Conservation (phyloP, 2,113 vertebrate genomes). For the Narcine bancroftii region DNA sequence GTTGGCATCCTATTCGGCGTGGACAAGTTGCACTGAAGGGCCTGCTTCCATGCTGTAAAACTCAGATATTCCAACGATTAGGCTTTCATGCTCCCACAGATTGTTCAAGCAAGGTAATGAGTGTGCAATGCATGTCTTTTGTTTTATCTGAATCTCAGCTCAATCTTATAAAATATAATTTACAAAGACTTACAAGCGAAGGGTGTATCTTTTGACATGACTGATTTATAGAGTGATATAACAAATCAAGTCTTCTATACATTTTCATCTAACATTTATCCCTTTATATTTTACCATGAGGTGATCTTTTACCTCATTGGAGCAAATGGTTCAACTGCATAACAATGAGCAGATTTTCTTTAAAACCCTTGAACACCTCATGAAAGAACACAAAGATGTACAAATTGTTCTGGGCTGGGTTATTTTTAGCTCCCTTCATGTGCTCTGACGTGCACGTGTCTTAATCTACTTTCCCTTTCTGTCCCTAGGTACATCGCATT, state of each 20-base stretch:
- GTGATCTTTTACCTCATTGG: neutral
- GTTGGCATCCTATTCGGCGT: too few relatives aligned
- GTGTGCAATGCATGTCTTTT: neutral
- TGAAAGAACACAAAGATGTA: neutral
- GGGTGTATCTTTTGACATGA: neutral
- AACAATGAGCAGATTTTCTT: neutral
- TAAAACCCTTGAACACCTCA: neutral
- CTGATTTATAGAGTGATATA: neutral
- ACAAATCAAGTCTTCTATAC: neutral
- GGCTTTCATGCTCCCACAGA: too few relatives aligned
- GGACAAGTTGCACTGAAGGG: too few relatives aligned
- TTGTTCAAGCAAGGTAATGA: neutral
- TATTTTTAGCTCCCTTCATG: slow-evolving; percentile 16
- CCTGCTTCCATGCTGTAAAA: too few relatives aligned
- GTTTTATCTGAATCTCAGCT: neutral
- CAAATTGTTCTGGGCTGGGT: neutral
- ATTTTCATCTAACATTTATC: neutral
- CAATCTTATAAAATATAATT: neutral
- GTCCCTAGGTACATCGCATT: neutral
- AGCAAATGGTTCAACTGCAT: neutral
- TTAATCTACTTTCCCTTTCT: neutral
- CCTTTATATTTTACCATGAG: neutral
- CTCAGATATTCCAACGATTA: too few relatives aligned
- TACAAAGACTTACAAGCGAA: neutral
- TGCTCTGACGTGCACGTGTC: neutral